Base-by-base conservation (phyloP, 2,113 vertebrate genomes). In the Trichomycterus rosablanca region DNA sequence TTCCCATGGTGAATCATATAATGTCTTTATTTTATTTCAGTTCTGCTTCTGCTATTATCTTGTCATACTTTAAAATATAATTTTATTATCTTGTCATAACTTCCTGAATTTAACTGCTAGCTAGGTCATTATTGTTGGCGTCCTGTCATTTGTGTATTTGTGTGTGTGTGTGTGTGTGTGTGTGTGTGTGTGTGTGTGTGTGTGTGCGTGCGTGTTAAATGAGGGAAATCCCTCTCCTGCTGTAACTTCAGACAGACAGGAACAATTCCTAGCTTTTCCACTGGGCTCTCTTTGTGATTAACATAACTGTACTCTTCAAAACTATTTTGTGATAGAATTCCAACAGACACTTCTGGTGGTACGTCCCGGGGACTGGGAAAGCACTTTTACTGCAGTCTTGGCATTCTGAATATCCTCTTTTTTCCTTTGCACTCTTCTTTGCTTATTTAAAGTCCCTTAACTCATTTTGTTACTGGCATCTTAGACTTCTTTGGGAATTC, bases 281-380 rank as follows among this genome's bases (percentile, higher is more conserved):
- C 7, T 24, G 7, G 37, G 52, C 59, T 58, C 53, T 52, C 63
- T 28, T 52, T 74, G 45, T 71, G 44, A 64, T 68, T 74, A 63
- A 59, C 43, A 48, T 67, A 34, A 16, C 57, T 48, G 44, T 45
- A 49, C 53, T 19, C 68, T 57, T 20, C 55, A 26, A 24, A 42
- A 54, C 43, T 67, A 26, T 52, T 57, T 59, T 46, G 56, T 50
- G 59, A 58, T 15, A 35, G 34, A 63, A 59, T 59, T 67, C 40
- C 55, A 40, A 43, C 37, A 52, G 22, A 63, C 62, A 44, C 49
- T 60, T 43, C 37, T 52, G 48, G 40, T 59, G 48, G 40, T 2
- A 19, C 53, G 46, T 57, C 52, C 26, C 7, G 14, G 24, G 39
- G 15, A 53, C 60, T 54, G 42, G 11, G 30, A 53, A 59, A 30